Conservation (phyloP, 2,888 invertebrate genomes). For the Heliconius ismenius region DNA sequence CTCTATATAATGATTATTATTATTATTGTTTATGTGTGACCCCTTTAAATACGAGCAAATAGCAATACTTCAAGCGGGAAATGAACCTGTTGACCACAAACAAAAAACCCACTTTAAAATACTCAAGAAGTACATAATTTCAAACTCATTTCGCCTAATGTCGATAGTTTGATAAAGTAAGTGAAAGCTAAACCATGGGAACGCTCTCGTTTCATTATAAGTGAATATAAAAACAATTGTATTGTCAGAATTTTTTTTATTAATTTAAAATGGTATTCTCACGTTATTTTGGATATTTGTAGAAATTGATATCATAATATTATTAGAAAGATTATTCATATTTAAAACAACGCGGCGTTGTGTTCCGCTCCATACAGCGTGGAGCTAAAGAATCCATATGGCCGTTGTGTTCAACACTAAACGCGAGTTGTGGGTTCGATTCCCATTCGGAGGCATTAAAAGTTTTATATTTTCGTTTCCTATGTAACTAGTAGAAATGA, state of each 20-base stretch:
- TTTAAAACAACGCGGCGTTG: too few species aligned
- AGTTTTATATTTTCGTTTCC: background rate
- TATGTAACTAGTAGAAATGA: background rate
- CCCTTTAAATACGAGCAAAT: background rate
- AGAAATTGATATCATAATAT: constrained; percentile 5
- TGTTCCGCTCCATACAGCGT: too few species aligned
- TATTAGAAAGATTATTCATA: background rate
- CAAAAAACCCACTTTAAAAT: background rate
- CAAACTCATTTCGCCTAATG: constrained; percentile 31
- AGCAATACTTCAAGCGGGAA: background rate
- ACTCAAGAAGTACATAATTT: constrained; percentile 17
- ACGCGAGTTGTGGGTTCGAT: background rate
- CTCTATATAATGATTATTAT: background rate
- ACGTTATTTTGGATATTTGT: background rate
- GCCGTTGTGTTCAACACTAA: background rate
- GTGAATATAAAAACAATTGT: constrained; percentile 20
- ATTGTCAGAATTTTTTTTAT: constrained; percentile 15
- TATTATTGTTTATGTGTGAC: background rate
- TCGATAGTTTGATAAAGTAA: constrained; percentile 37
- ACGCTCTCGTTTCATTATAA: constrained; percentile 10
- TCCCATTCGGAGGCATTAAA: background rate
- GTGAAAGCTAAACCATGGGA: constrained; percentile 32
- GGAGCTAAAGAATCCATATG: too few species aligned
- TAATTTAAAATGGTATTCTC: background rate
- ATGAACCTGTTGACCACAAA: constrained; percentile 2